Conservation (phyloP, 2,113 vertebrate genomes). For the Elachura formosa region DNA sequence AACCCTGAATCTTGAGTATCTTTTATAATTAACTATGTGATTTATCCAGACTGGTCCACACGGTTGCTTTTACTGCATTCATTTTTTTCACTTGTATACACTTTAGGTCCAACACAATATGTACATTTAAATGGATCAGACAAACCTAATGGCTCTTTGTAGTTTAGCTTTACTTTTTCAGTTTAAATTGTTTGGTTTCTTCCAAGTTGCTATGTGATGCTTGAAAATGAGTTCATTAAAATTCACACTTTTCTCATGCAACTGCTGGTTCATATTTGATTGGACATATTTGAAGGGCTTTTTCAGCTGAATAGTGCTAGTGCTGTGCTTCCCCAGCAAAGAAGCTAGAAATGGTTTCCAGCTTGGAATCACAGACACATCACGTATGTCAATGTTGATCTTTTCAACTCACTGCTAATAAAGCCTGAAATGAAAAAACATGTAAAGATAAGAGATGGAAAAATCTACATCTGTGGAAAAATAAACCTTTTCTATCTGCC, state of each 20-base stretch:
- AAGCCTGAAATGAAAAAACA: background rate
- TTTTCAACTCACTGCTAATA: conserved; percentile 25
- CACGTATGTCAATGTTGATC: background rate
- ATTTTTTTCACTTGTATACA: background rate
- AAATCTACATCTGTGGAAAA: conserved; percentile 13
- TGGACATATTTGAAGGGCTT: background rate
- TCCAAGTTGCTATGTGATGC: background rate
- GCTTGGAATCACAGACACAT: background rate
- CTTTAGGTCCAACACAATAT: background rate
- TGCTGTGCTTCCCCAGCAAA: background rate
- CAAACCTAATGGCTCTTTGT: background rate
- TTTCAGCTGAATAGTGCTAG: background rate
- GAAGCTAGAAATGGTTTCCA: background rate
- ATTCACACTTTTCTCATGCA: background rate
- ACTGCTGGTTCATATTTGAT: background rate
- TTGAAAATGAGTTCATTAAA: background rate
- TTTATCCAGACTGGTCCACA: background rate
- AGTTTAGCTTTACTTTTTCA: background rate
- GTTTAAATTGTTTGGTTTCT: background rate
- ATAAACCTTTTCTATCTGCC: background rate
- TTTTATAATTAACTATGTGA: background rate
- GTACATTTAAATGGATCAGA: background rate
- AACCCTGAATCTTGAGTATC: background rate
- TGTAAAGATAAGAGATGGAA: background rate
- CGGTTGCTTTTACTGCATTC: background rate